A percentile compares a stretch with the other conserved stretches of the same genome.
phyloP scores from a whole-genome alignment of 2,797 vertebrate genomes.

The Catostomus latipinnis region DNA sequence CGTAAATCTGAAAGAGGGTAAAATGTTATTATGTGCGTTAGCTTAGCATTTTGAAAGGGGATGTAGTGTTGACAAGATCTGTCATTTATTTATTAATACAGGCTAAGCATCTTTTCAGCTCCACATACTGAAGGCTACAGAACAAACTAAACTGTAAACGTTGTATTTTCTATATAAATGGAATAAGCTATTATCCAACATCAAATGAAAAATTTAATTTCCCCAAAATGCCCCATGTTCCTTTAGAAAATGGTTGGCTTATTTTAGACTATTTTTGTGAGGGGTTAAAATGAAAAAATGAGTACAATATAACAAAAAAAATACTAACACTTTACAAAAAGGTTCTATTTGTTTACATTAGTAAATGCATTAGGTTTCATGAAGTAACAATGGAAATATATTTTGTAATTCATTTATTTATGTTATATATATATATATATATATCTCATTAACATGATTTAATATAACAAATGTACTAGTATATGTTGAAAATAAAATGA shows the following conservation, averaged over 20 bases:
- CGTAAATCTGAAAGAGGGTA: conserved; percentile 30
- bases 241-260: background rate
- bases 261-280: background rate
- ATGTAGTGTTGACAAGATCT: background rate
- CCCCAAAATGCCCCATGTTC: background rate
- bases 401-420: too few relatives aligned
- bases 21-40: conserved; percentile 5
- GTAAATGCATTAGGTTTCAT: too few relatives aligned
- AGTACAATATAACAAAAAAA: too few relatives aligned
- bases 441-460: too few relatives aligned
- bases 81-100: background rate
- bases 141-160: background rate
- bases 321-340: too few relatives aligned
- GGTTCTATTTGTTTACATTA: too few relatives aligned
- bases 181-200: background rate
- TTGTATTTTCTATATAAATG: background rate
- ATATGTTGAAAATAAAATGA: too few relatives aligned
- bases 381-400: too few relatives aligned
- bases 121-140: background rate
- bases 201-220: background rate
- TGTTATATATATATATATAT: too few relatives aligned
- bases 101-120: background rate
- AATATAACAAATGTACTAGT: too few relatives aligned
- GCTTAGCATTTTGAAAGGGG: conserved; percentile 20
- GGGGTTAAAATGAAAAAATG: too few relatives aligned